Base-by-base conservation (phyloP, 2,113 vertebrate species). In the Forbesichthys papilliferus region DNA sequence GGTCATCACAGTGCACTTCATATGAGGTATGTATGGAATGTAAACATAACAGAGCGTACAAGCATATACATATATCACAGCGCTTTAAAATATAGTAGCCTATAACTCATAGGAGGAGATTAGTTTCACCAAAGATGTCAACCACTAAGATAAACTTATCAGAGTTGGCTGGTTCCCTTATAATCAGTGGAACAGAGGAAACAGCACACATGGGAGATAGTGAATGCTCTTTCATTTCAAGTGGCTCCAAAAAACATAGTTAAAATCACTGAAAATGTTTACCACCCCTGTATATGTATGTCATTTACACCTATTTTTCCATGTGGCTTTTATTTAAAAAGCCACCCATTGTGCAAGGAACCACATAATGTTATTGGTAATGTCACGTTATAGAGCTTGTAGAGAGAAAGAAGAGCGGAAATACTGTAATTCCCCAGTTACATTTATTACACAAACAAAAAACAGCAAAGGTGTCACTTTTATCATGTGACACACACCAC, bases 391-490 rank as follows among this genome's bases (percentile, higher is more conserved):
- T 6, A 9, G 5, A 13, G 27, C 11, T 59, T 11, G 16, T 48
- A 66, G 9, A 64, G 12, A 77, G 77, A 78, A 67, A 36, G 84
- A 9, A 71, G 67, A 20, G 60, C 11, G 67, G 71, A 56, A 36
- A 55, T 66, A 53, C 48, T 34, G 33, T 12, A 46, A 49, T 9
- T 65, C 82, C 73, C 64, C 80, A 56, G 55, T 68, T 67, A 77
- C 84, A 79, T 90, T 90, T 89, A 91, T 91, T 90, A 86, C 80
- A 87, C 81, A 85, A 86, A 91, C 27, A 27, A 86, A 87, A 74
- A 84, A 87, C 86, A 87, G 77, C 77, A 85, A 90, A 90, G 86
- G 79, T 77, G 85, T 88, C 82, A 83, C 75, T 75, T 87, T 84
- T 56, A 87, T 85, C 66, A 73, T 56, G 84, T 81, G 84, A 11